Percentiles rank a stretch among this genome's conserved stretches.
Conservation (phyloP, 2,113 vertebrate species). For the Lasiurus cinereus region DNA sequence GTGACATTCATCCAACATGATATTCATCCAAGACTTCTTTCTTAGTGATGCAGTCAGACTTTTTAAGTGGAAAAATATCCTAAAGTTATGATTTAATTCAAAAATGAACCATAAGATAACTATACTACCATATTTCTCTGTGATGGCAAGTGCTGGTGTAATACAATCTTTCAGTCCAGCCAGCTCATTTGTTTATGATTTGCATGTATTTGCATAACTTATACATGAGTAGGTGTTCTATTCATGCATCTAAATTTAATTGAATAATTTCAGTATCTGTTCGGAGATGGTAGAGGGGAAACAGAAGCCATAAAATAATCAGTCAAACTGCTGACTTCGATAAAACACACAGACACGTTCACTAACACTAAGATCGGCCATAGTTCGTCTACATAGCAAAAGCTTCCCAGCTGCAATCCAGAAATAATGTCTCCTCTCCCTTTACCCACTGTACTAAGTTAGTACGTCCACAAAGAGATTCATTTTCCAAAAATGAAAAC, state of each 20-base stretch:
- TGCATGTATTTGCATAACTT: neutral
- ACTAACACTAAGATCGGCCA: neutral
- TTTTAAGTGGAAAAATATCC: slow-evolving; percentile 5
- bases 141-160: neutral
- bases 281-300: neutral
- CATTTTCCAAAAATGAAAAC: neutral
- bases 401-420: neutral
- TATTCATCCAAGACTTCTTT: neutral
- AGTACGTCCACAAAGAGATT: neutral
- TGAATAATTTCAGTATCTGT: slow-evolving; percentile 6
- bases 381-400: neutral
- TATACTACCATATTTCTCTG: neutral
- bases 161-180: neutral
- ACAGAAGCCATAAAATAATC: neutral
- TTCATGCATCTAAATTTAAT: slow-evolving; percentile 31
- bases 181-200: neutral
- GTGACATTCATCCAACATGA: neutral
- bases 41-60: neutral
- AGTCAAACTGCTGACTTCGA: neutral
- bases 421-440: neutral
- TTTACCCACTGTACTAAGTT: neutral
- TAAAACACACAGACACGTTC: neutral
- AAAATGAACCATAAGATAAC: neutral
- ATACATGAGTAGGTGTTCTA: neutral
- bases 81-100: neutral